phyloP scores from a whole-genome alignment of 2,888 invertebrate species.

The Oxyscelio sp. region DNA sequence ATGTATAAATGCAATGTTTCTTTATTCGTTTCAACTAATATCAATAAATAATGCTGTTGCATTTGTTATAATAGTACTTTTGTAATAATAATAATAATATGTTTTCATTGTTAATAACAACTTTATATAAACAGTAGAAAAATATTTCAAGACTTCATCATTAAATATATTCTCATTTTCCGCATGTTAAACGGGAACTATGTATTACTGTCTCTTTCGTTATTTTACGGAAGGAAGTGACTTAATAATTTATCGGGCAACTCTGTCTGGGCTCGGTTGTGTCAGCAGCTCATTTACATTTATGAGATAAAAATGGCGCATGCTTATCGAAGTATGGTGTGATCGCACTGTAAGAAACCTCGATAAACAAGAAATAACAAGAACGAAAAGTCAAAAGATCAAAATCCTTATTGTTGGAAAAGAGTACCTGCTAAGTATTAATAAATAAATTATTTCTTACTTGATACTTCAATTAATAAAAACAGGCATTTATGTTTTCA shows the following conservation, averaged over 20 bases:
- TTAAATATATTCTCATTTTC: constrained; percentile 71
- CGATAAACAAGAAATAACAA: constrained; percentile 3
- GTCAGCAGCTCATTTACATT: constrained; percentile 76
- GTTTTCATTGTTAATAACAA: too few species aligned
- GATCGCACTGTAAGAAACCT: constrained; percentile 53
- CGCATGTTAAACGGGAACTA: constrained; percentile 66
- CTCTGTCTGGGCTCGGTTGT: constrained; percentile 55
- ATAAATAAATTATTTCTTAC: too few species aligned
- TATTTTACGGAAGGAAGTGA: constrained; percentile 71
- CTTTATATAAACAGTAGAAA: constrained; percentile 18
- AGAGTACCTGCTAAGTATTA: too few species aligned
- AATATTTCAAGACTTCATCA: constrained; percentile 38
- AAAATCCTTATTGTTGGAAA: too few species aligned
- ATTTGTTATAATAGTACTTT: too few species aligned
- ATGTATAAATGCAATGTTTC: too few species aligned
- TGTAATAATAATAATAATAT: too few species aligned
- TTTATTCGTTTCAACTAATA: too few species aligned
- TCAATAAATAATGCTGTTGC: too few species aligned
- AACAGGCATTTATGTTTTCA: too few species aligned
- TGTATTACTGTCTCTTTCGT: constrained; percentile 70
- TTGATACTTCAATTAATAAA: too few species aligned
- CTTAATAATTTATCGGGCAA: constrained; percentile 75
- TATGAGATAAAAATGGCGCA: constrained; percentile 77
- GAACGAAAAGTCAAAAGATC: too few species aligned
- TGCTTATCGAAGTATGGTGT: constrained; percentile 59